phyloP scores from a whole-genome alignment of 2,797 vertebrate species.

The Miichthys miiuy region DNA sequence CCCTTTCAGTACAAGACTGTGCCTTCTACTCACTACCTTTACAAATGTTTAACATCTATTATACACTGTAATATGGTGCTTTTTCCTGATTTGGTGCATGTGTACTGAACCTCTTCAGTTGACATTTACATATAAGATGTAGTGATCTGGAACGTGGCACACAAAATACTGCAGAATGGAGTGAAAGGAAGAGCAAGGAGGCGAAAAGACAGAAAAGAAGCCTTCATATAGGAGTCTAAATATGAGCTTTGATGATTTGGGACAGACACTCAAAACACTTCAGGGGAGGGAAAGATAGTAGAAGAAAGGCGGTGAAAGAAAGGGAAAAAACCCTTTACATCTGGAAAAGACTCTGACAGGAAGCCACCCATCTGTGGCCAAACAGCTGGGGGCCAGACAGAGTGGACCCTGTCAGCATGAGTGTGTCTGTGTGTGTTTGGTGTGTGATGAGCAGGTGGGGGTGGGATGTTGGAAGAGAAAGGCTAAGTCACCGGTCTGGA shows the following conservation, averaged over 20 bases:
- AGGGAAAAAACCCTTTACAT: constrained; percentile 56
- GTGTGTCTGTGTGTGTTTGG: constrained; percentile 44
- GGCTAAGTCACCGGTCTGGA: constrained; percentile 62
- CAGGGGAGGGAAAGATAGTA: constrained; percentile 32
- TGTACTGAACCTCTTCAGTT: neutral
- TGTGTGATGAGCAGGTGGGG: constrained; percentile 52
- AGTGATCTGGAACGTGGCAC: neutral
- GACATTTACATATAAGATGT: neutral
- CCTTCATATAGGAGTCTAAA: neutral
- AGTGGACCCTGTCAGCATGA: constrained; percentile 61
- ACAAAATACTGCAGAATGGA: neutral
- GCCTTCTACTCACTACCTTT: neutral
- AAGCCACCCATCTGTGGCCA: constrained; percentile 76
- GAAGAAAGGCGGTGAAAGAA: constrained; percentile 61
- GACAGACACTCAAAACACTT: constrained; percentile 46
- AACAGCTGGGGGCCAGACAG: constrained; percentile 75
- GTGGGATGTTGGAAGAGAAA: constrained; percentile 20
- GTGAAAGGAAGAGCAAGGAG: constrained; percentile 8
- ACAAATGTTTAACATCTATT: neutral
- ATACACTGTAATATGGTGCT: neutral
- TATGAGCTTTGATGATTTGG: constrained; percentile 59
- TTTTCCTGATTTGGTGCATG: neutral
- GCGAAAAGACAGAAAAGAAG: constrained; percentile 4
- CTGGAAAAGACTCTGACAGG: constrained; percentile 76
- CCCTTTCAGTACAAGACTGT: neutral